Conservation (phyloP, 2,888 invertebrate genomes). For the Hylaea fasciaria region DNA sequence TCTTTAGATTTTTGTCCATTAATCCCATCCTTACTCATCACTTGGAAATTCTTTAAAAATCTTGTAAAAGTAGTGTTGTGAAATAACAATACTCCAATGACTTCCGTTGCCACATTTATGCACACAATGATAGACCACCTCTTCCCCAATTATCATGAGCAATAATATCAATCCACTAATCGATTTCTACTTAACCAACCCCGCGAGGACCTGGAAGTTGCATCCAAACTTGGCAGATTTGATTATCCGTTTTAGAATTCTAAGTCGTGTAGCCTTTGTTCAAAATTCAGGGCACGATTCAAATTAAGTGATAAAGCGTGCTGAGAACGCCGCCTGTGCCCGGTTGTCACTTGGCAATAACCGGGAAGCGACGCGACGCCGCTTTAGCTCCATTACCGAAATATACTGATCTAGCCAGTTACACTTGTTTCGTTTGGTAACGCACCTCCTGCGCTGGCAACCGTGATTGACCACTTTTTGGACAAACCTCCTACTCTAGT, state of each 20-base stretch:
- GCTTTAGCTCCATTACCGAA: slow-evolving; percentile 48
- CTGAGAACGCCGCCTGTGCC: slow-evolving; percentile 58
- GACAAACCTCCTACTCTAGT: no score
- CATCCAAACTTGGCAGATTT: slow-evolving; percentile 49
- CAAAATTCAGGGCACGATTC: slow-evolving; percentile 75
- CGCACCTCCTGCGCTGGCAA: no score
- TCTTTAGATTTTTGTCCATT: no score
- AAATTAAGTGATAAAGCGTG: slow-evolving; percentile 80
- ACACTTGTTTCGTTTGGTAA: slow-evolving; percentile 1
- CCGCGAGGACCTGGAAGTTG: slow-evolving; percentile 39
- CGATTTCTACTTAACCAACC: slow-evolving; percentile 2
- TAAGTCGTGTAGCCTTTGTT: slow-evolving; percentile 54
- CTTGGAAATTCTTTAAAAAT: no score
- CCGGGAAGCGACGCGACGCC: slow-evolving; percentile 53
- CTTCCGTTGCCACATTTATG: no score
- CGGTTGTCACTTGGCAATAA: slow-evolving; percentile 68
- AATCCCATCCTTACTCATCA: no score
- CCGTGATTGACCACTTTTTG: no score
- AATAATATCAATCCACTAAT: neutral
- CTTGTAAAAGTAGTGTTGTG: no score
- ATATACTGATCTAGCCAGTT: slow-evolving; percentile 12
- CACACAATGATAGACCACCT: no score
- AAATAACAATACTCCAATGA: no score
- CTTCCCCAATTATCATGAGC: no score
- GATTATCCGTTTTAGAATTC: slow-evolving; percentile 59